Percentiles rank a stretch among this genome's conserved stretches.
phyloP scores from a whole-genome alignment of 2,797 vertebrate species.

The Gastrophryne carolinensis region DNA sequence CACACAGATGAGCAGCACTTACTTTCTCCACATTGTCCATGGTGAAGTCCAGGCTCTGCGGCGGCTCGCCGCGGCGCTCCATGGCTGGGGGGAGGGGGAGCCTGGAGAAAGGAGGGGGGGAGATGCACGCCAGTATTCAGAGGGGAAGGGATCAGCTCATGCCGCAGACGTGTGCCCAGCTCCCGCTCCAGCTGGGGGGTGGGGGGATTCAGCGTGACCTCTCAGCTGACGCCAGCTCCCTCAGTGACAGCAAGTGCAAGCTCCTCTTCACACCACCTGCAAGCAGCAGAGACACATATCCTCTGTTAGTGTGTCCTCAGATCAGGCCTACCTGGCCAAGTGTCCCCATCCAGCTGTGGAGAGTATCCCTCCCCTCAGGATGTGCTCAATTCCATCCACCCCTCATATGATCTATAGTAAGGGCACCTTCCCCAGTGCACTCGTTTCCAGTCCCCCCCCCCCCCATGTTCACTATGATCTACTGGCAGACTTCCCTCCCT shows the following conservation, averaged over 20 bases:
- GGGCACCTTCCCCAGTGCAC: background rate
- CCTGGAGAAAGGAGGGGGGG: background rate
- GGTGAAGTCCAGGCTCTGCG: constrained; percentile 85
- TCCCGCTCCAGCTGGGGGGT: background rate
- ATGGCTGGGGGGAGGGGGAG: constrained; percentile 56
- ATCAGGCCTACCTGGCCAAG: too few species aligned
- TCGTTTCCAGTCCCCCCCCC: background rate
- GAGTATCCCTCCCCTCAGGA: too few species aligned
- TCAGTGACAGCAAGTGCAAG: background rate
- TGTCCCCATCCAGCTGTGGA: too few species aligned
- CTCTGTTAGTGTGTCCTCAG: background rate
- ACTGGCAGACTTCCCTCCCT: too few species aligned
- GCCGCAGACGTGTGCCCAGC: constrained; percentile 13
- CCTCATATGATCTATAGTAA: too few species aligned
- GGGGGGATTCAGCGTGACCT: background rate
- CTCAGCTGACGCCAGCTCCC: background rate
- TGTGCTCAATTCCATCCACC: too few species aligned
- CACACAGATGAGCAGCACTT: constrained; percentile 34
- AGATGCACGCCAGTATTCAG: background rate
- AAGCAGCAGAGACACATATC: background rate
- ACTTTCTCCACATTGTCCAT: constrained; percentile 98
- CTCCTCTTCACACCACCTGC: background rate
- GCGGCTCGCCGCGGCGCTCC: constrained; percentile 72
- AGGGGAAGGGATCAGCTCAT: background rate
- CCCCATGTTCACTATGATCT: too few species aligned